These are phyloP conservation scores for Guaruba guarouba DNA, from an alignment of 2,113 vertebrate species.

Conservation along the genomic window DNA sequence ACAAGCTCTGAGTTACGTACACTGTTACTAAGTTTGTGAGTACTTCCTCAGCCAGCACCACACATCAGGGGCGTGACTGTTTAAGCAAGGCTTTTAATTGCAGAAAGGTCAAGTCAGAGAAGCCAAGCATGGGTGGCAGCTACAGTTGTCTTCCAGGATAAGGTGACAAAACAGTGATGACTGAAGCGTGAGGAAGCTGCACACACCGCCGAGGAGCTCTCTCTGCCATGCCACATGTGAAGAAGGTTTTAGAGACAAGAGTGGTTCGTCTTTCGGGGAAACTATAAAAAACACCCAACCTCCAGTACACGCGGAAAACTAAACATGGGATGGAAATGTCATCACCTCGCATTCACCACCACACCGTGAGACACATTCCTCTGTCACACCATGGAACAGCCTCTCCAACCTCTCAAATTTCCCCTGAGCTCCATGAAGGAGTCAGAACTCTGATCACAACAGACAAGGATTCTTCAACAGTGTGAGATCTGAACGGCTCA, in stretches of 20 bases:
- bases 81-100: not conserved
- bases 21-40: not conserved
- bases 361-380: fast-evolving
- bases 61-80: not conserved
- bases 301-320: not conserved
- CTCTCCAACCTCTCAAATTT: not conserved
- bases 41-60: not conserved
- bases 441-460: not conserved
- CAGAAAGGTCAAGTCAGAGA: not conserved
- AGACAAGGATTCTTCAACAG: not conserved
- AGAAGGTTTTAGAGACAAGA: not conserved
- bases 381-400: not conserved
- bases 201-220: not conserved
- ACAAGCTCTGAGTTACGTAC: not conserved
- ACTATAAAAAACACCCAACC: not conserved
- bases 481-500: not conserved
- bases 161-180: not conserved
- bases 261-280: not conserved
- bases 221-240: not conserved
- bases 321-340: not conserved
- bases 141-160: not conserved
- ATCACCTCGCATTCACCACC: not conserved
- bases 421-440: not conserved
- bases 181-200: not conserved
- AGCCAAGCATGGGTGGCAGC: not conserved